Evolutionary conservation across 1,140 invertebrate genomes (phyloP), one percentile per base, ranked within the genome.

Genomic region (Drosophila ercepeae): DNA sequence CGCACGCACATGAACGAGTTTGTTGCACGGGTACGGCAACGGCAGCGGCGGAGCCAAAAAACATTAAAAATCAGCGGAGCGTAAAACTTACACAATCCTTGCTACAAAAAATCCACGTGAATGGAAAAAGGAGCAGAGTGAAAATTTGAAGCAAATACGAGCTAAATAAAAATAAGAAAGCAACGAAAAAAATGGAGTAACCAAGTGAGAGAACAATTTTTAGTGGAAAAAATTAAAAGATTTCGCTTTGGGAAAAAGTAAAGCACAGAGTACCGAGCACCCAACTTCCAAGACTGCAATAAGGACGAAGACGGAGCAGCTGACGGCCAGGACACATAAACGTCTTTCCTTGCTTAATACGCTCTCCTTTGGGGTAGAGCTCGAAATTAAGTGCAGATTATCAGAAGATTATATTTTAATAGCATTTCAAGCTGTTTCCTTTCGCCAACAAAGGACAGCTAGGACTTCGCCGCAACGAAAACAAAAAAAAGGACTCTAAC

Each of bases 331-430:
- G 52, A 55, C 34, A 48, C 21, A 46, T 36, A 63, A 72, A 52
- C 41, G 36, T 60, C 52, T 70, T 53, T 27, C 8, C 36, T 19
- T 42, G 39, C 39, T 8, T 42, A 13, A 39, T 39, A 16, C 39
- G 14, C 36, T 45, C 34, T 45, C 51, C 68, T 34, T 69, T 60
- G 39, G 75, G 45, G 39, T 52, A 64, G 46, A 79, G 76, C 73
- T 81, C 73, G 77, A 86, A 88, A 86, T 86, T 88, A 86, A 88
- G 82, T 86, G 82, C 69, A 86, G 82, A 86, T 86, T 86, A 86
- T 86, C 82, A 86, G 82, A 67, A 86, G 82, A 86, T 86, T 88
- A 86, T 86, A 86, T 86, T 86, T 86, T 86, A 86, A 86, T 86
- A 86, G 82, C 82, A 86, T 86, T 86, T 86, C 82, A 86, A 88